Conservation (phyloP, 2,888 invertebrate species). For the Opisthograptis luteolata region DNA sequence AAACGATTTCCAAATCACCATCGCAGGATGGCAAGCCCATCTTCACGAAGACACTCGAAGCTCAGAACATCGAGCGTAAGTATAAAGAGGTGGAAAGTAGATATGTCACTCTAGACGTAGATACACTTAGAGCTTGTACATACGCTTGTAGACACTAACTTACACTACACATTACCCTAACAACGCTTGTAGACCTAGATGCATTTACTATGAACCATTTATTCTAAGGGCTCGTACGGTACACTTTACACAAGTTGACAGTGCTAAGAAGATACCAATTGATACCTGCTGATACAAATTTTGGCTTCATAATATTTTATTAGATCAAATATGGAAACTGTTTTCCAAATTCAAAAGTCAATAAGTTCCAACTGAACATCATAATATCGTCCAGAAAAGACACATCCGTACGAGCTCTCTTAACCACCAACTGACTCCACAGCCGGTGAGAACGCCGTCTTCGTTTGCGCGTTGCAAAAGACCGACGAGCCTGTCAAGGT, state of each 20-base stretch:
- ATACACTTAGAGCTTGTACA: slow-evolving; percentile 79
- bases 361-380: neutral
- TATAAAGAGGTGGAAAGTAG: slow-evolving; percentile 51
- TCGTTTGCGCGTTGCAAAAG: slow-evolving; percentile 89
- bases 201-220: slow-evolving; percentile 38
- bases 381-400: slow-evolving; percentile 27
- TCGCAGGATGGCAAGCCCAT: slow-evolving; percentile 86
- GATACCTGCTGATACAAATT: neutral
- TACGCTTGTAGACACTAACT: slow-evolving; percentile 77
- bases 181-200: slow-evolving; percentile 57
- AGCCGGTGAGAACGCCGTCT: slow-evolving; percentile 93
- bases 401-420: slow-evolving; percentile 62
- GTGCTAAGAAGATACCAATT: slow-evolving; percentile 5
- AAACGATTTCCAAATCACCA: slow-evolving; percentile 57
- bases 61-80: slow-evolving; percentile 92
- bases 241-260: slow-evolving; percentile 15
- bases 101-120: slow-evolving; percentile 45
- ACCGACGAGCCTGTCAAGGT: slow-evolving; percentile 86
- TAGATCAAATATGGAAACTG: neutral
- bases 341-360: slow-evolving; percentile 7
- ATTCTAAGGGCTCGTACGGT: slow-evolving; percentile 61
- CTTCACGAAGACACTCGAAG: slow-evolving; percentile 90
- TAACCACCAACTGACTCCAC: slow-evolving; percentile 67
- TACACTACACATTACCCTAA: slow-evolving; percentile 76
- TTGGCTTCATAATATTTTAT: neutral